Percentiles rank a stretch among this genome's conserved stretches.
These are phyloP conservation scores for Plecotus auritus DNA, from an alignment of 2,113 vertebrate genomes.

Conservation along the genomic window DNA sequence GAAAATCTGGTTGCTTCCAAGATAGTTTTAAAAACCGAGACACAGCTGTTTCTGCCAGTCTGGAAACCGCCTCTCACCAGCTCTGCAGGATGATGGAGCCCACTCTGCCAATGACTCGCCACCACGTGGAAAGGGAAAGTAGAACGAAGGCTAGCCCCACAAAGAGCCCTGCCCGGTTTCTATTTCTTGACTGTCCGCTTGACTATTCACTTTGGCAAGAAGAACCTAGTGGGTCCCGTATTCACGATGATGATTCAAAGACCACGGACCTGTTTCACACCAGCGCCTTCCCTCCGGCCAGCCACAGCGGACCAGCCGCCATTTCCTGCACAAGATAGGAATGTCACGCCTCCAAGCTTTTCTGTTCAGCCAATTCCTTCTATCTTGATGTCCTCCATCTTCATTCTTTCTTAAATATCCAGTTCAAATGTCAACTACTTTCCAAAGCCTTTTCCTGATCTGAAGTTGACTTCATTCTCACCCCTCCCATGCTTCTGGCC, in stretches of 20 bases:
- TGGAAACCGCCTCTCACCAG: background rate
- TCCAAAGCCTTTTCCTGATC: constrained; percentile 21
- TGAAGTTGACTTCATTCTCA: background rate
- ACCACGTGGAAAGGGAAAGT: background rate
- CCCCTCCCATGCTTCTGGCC: background rate
- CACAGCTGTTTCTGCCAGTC: constrained; percentile 1
- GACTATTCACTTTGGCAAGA: background rate
- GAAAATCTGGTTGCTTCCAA: constrained; percentile 51
- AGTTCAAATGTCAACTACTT: constrained; percentile 53
- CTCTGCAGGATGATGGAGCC: background rate
- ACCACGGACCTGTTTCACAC: background rate
- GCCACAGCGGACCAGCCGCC: background rate
- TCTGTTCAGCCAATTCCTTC: constrained; percentile 7
- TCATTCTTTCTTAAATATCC: constrained; percentile 43
- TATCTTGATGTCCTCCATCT: background rate
- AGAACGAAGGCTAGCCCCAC: background rate
- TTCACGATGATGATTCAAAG: background rate
- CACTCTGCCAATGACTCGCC: background rate
- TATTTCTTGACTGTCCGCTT: no score
- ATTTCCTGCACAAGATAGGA: background rate
- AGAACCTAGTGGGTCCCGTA: background rate
- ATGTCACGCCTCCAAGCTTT: background rate
- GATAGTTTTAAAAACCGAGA: constrained; percentile 11
- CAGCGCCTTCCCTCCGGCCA: background rate
- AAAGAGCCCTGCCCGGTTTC: background rate